A percentile compares a stretch with the other conserved stretches of the same genome.
These are phyloP conservation scores for Metaphire vulgaris DNA, from an alignment of 1,140 invertebrate species.

Conservation along the genomic window DNA sequence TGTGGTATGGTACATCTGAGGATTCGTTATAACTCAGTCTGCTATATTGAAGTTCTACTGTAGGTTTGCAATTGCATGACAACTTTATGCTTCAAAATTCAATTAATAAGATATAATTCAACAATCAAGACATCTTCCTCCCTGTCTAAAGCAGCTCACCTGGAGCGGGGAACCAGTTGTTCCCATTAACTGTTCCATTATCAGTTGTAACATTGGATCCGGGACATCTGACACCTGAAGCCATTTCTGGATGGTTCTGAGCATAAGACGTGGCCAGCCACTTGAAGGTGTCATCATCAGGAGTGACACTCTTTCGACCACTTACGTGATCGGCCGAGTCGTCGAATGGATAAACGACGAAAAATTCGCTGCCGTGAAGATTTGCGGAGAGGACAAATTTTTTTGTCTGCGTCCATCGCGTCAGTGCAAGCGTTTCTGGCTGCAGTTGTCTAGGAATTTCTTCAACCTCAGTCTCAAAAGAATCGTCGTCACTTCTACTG, in stretches of 20 bases:
- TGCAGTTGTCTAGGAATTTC: constrained; percentile 71
- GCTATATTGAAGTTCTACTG: too few relatives aligned
- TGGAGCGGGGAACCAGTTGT: constrained; percentile 73
- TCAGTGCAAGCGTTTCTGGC: constrained; percentile 81
- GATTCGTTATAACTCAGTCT: too few relatives aligned
- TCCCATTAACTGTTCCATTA: constrained; percentile 74
- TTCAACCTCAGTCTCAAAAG: constrained; percentile 68
- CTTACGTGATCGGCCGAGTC: constrained; percentile 33
- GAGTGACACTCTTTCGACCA: constrained; percentile 50
- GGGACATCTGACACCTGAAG: constrained; percentile 33
- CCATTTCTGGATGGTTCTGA: constrained; percentile 51
- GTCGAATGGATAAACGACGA: constrained; percentile 84
- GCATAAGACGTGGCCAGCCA: constrained; percentile 38
- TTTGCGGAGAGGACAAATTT: constrained; percentile 94
- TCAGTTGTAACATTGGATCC: constrained; percentile 36
- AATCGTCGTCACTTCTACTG: constrained; percentile 44
- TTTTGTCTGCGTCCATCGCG: constrained; percentile 75
- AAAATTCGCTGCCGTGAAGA: constrained; percentile 82
- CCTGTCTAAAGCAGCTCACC: constrained; percentile 36
- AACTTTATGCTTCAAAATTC: too few relatives aligned
- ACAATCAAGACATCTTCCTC: too few relatives aligned
- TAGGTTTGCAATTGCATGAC: too few relatives aligned
- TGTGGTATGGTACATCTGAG: too few relatives aligned
- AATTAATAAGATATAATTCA: too few relatives aligned
- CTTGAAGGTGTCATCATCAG: constrained; percentile 44